Conservation (phyloP, 2,888 invertebrate species). For the Volucella inanis region DNA sequence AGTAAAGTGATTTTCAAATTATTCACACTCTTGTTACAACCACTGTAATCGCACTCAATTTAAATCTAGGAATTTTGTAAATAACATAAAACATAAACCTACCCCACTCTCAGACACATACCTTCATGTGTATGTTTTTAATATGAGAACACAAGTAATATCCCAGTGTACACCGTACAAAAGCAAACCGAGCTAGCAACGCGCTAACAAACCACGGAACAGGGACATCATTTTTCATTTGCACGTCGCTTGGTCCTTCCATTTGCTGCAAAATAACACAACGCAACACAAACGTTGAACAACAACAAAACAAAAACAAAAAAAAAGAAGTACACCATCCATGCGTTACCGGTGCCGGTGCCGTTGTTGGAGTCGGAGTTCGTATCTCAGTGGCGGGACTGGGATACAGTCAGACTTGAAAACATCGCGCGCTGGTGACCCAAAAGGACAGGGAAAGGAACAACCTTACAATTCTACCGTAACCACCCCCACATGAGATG, state of each 20-base stretch:
- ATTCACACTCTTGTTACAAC: neutral
- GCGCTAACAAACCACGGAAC: slow-evolving; percentile 35
- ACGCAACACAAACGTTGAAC: neutral
- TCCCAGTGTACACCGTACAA: slow-evolving; percentile 18
- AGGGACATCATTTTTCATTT: slow-evolving; percentile 64
- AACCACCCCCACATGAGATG: neutral
- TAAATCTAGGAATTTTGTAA: slow-evolving; percentile 34
- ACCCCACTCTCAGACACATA: neutral
- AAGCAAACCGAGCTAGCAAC: slow-evolving; percentile 33
- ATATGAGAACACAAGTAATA: slow-evolving; percentile 19
- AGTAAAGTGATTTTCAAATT: too few species aligned
- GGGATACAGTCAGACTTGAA: slow-evolving; percentile 27
- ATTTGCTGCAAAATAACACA: slow-evolving; percentile 41
- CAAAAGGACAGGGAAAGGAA: neutral
- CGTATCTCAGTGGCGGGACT: too few species aligned
- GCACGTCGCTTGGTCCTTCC: slow-evolving; percentile 43
- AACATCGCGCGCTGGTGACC: neutral
- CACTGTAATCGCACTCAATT: slow-evolving; percentile 29
- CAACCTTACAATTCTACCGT: too few species aligned
- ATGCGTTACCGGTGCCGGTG: slow-evolving; percentile 27
- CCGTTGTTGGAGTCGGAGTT: too few species aligned
- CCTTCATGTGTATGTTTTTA: slow-evolving; percentile 9
- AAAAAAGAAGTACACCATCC: neutral
- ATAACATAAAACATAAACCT: slow-evolving; percentile 27
- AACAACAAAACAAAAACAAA: neutral